Conservation (phyloP, 2,888 invertebrate species). For the Nemurella pictetii region DNA sequence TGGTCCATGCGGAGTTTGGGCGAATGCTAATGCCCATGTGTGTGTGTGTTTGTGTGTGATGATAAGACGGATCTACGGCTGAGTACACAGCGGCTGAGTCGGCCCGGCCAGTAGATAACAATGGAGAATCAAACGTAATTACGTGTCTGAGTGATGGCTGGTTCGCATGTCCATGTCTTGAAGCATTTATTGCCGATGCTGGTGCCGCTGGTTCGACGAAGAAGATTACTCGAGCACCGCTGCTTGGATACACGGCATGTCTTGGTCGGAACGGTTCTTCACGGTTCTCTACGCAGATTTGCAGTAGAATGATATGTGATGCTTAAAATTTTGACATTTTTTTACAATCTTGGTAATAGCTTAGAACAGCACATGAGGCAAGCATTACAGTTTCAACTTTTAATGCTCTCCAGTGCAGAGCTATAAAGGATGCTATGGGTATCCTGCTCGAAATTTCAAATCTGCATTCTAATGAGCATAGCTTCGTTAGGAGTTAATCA, state of each 20-base stretch:
- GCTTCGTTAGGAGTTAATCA: neutral
- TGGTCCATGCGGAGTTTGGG: conserved; percentile 12
- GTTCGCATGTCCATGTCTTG: conserved; percentile 30
- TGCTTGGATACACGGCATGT: too few relatives aligned
- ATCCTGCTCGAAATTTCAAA: neutral
- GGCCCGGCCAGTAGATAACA: conserved; percentile 6
- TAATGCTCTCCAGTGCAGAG: too few relatives aligned
- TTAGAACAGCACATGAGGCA: too few relatives aligned
- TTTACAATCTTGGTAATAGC: too few relatives aligned
- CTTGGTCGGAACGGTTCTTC: too few relatives aligned
- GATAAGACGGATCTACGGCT: conserved; percentile 23
- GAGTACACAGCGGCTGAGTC: conserved; percentile 6
- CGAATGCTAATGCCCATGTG: conserved; percentile 26
- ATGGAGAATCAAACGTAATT: conserved; percentile 31
- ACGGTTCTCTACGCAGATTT: too few relatives aligned
- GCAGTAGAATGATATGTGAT: too few relatives aligned
- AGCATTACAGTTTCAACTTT: too few relatives aligned
- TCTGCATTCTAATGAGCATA: neutral
- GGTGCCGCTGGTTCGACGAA: neutral
- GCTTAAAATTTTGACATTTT: too few relatives aligned
- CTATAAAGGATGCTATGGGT: too few relatives aligned
- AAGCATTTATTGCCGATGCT: neutral
- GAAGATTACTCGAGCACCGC: too few relatives aligned
- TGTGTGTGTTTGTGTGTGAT: conserved; percentile 6
- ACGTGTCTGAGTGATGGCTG: conserved; percentile 23